Conservation (phyloP, 1,140 invertebrate species). For the Delia radicum region DNA sequence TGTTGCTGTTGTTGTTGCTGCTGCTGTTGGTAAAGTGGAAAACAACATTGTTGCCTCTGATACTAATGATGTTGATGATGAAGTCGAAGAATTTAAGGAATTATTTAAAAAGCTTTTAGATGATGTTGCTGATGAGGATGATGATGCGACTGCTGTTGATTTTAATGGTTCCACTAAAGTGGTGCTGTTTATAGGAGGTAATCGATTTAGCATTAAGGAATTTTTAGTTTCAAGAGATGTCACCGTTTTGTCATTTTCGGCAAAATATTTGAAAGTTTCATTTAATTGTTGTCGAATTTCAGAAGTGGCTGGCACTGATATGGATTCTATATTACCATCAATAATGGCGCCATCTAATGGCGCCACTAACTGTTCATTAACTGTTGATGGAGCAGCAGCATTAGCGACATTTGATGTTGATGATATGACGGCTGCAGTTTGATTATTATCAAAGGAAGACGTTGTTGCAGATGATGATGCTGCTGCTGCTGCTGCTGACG, state of each 20-base stretch:
- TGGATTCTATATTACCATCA: constrained; percentile 50
- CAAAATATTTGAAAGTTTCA: constrained; percentile 22
- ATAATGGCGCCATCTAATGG: constrained; percentile 35
- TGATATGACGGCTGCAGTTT: background rate
- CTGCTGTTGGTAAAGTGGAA: background rate
- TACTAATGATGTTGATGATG: background rate
- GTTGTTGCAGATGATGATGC: background rate
- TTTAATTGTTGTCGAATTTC: constrained; percentile 27
- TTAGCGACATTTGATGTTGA: background rate
- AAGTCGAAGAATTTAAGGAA: constrained; percentile 7
- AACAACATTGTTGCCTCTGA: background rate
- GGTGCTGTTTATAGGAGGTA: background rate
- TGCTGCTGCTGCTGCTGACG: constrained; percentile 27
- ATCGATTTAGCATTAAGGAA: constrained; percentile 10
- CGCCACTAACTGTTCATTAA: constrained; percentile 34
- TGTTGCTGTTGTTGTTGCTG: background rate
- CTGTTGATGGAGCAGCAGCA: constrained; percentile 28
- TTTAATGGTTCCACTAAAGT: background rate
- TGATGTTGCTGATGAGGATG: background rate
- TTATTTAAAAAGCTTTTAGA: constrained; percentile 16
- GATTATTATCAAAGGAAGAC: constrained; percentile 13
- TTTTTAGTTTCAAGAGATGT: background rate
- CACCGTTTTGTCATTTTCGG: constrained; percentile 9
- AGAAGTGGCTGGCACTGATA: constrained; percentile 43
- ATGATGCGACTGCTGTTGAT: background rate